These are phyloP conservation scores for Agrotis segetum DNA, from an alignment of 2,888 invertebrate genomes.

Conservation along the genomic window DNA sequence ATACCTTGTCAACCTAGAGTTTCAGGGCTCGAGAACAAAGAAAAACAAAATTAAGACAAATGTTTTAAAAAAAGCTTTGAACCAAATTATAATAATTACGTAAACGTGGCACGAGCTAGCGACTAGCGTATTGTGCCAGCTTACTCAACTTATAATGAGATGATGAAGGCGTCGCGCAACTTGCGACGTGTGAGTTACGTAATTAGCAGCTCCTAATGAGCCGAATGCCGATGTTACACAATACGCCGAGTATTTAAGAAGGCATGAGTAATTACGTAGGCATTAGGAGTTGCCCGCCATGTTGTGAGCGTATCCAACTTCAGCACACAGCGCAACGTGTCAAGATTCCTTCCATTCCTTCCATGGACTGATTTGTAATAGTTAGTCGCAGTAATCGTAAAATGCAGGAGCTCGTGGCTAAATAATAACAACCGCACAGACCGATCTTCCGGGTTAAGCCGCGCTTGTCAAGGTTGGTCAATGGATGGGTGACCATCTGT, in stretches of 20 bases:
- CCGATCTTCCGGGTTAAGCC: no score
- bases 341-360: background rate
- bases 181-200: conserved; percentile 31
- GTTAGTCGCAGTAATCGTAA: no score
- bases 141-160: conserved; percentile 41
- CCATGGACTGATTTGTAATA: no score
- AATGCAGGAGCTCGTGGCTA: no score
- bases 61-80: background rate
- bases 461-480: no score
- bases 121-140: conserved; percentile 14
- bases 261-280: conserved; percentile 3
- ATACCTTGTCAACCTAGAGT: no score
- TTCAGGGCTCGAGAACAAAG: background rate
- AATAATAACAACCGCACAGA: no score
- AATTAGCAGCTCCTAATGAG: conserved; percentile 49
- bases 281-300: background rate
- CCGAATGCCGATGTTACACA: conserved; percentile 13
- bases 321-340: background rate
- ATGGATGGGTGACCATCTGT: no score
- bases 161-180: conserved; percentile 29
- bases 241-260: conserved; percentile 17
- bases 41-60: background rate
- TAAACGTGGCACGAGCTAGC: background rate
- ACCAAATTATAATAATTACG: background rate
- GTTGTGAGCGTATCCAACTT: background rate